These are phyloP conservation scores for Gobionotothen gibberifrons DNA, from an alignment of 2,797 vertebrate genomes.

Conservation along the genomic window DNA sequence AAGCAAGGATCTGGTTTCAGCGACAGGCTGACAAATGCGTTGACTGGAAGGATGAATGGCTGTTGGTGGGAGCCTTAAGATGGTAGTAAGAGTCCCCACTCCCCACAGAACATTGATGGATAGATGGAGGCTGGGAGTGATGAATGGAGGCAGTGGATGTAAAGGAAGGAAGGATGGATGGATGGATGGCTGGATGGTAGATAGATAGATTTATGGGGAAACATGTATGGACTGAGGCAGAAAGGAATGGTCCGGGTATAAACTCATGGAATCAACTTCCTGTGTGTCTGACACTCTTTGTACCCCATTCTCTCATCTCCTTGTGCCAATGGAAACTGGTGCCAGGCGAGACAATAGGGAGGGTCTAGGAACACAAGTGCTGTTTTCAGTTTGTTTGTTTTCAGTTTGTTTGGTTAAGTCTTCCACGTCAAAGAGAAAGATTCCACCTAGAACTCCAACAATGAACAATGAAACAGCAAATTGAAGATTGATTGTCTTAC, in stretches of 20 bases:
- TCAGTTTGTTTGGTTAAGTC: neutral
- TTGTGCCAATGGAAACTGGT: slow-evolving; percentile 58
- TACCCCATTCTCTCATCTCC: slow-evolving; percentile 45
- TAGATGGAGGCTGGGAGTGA: slow-evolving; percentile 47
- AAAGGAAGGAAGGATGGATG: slow-evolving; percentile 32
- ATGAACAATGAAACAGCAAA: neutral
- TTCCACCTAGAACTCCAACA: neutral
- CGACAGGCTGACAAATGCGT: slow-evolving; percentile 34
- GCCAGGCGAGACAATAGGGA: slow-evolving; percentile 62
- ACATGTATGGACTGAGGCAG: slow-evolving; percentile 6
- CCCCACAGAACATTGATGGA: slow-evolving; percentile 47
- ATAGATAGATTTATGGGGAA: slow-evolving; percentile 35
- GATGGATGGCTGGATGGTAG: too few species aligned
- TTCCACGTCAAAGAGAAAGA: neutral
- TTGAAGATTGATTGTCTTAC: neutral
- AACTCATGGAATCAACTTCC: slow-evolving; percentile 35
- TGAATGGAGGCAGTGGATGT: slow-evolving; percentile 33
- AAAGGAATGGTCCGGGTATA: slow-evolving; percentile 21
- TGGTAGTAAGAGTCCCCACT: slow-evolving; percentile 30
- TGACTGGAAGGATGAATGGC: slow-evolving; percentile 46
- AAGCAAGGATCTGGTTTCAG: slow-evolving; percentile 34
- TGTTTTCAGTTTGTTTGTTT: slow-evolving; percentile 9
- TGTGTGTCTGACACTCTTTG: slow-evolving; percentile 37
- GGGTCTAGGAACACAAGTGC: slow-evolving; percentile 15
- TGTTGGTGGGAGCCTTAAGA: slow-evolving; percentile 34